A percentile compares a stretch with the other conserved stretches of the same genome.
phyloP scores from a whole-genome alignment of 2,888 invertebrate species.

The Patella depressa region DNA sequence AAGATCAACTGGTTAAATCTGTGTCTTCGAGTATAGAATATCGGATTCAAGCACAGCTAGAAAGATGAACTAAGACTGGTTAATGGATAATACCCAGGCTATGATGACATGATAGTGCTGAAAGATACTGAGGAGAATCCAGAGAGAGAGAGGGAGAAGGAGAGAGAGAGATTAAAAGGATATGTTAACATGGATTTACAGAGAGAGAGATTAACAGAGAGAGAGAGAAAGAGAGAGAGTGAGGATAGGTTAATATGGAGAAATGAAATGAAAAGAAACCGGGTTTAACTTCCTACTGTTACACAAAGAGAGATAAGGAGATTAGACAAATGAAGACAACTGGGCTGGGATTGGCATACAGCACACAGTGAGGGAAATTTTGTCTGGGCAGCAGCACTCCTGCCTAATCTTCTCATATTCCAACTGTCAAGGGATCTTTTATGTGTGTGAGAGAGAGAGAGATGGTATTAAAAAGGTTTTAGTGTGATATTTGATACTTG shows the following conservation, averaged over 20 bases:
- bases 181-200: background rate
- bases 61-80: too few species aligned
- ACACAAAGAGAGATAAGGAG: too few species aligned
- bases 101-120: too few species aligned
- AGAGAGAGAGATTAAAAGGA: slow-evolving; percentile 10
- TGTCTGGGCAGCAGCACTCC: too few species aligned
- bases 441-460: slow-evolving; percentile 9
- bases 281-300: too few species aligned
- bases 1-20: too few species aligned
- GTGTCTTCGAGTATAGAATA: too few species aligned
- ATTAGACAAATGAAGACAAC: background rate
- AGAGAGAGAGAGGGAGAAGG: background rate
- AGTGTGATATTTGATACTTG: background rate
- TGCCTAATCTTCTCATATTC: too few species aligned
- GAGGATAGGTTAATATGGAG: background rate
- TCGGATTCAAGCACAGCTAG: too few species aligned
- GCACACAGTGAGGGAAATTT: background rate
- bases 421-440: too few species aligned
- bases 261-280: background rate
- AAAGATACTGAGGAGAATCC: background rate
- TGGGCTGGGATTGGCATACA: background rate
- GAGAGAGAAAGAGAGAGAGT: slow-evolving; percentile 1
- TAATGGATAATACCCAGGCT: too few species aligned
- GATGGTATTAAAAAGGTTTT: background rate
- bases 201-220: background rate